Percentiles rank a stretch among this genome's conserved stretches.
These are phyloP conservation scores for western clawed frog (Xenopus tropicalis) DNA, from an alignment of 2,113 vertebrate genomes.

Conservation along the genomic window UCB_Xtro_10.0 CM004449.2:96051001-96051500, in stretches of 20 bases:
- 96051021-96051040: conserved; percentile 4
- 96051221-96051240: too few species aligned
- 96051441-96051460: too few species aligned
- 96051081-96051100: not conserved
- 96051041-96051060: not conserved
- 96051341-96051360: too few species aligned
- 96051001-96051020: not conserved
- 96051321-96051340: too few species aligned
- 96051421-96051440: too few species aligned
- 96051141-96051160: conserved; percentile 1
- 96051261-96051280: too few species aligned
- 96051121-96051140: not conserved
- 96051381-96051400: too few species aligned
- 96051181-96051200: conserved; percentile 17
- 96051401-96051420: too few species aligned
- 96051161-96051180: not conserved
- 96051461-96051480: not conserved
- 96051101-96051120: conserved; percentile 12
- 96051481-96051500: too few species aligned
- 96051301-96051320: conserved; percentile 1
- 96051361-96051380: too few species aligned
- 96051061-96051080: not conserved
- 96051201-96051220: too few species aligned
- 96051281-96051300: not conserved
- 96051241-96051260: too few species aligned